Conservation (phyloP, 2,888 invertebrate species). For the Andrena flavipes region DNA sequence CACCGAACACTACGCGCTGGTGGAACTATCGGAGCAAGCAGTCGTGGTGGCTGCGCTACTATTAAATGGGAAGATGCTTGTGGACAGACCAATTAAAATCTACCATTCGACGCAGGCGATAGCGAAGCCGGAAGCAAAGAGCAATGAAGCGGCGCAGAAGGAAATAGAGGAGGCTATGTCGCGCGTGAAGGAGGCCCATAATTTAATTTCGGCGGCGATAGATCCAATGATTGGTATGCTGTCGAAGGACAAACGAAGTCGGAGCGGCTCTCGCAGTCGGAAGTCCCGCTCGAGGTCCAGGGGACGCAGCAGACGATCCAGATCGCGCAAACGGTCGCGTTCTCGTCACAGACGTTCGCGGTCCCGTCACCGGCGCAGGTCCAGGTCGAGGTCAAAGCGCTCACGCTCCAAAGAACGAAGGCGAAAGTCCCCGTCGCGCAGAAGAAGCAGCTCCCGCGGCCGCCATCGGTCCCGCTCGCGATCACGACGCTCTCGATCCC, state of each 20-base stretch:
- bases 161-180: constrained; percentile 99
- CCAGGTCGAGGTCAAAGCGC: constrained; percentile 85
- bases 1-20: constrained; percentile 92
- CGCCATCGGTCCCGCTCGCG: constrained; percentile 85
- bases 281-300: constrained; percentile 88
- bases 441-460: constrained; percentile 80
- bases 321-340: constrained; percentile 84
- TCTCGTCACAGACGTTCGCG: constrained; percentile 83
- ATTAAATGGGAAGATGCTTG: constrained; percentile 92
- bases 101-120: constrained; percentile 97
- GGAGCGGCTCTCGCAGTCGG: constrained; percentile 85
- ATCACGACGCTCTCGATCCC: constrained; percentile 81
- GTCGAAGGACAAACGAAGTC: constrained; percentile 92
- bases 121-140: constrained; percentile 96
- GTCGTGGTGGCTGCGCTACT: constrained; percentile 94
- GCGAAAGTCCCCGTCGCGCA: constrained; percentile 80
- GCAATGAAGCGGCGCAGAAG: constrained; percentile 96
- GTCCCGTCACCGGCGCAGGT: constrained; percentile 86
- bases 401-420: constrained; percentile 82
- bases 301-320: constrained; percentile 85
- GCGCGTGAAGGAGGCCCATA: constrained; percentile 97
- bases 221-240: constrained; percentile 95
- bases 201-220: constrained; percentile 96
- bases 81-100: constrained; percentile 90
- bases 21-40: constrained; percentile 97